Evolutionary conservation across 1,140 invertebrate species (phyloP), one percentile per base, ranked within the genome.

Genomic region (Zaprionus ghesquierei): DNA sequence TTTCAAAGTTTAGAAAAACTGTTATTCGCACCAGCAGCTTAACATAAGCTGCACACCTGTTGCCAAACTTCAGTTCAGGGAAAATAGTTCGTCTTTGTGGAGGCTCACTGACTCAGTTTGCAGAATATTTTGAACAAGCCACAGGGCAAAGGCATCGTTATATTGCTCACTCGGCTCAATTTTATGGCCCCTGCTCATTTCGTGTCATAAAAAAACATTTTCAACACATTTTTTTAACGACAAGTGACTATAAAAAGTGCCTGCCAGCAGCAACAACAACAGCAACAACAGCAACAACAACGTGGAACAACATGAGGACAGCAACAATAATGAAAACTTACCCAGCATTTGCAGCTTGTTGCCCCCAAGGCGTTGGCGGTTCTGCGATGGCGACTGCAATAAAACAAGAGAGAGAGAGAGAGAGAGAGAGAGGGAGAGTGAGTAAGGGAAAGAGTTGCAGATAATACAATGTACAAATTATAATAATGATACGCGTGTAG

Each of bases 211-310:
- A 87, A 85, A 89, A 82, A 69, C 82, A 77, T 87, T 87, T 86
- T 86, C 82, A 86, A 86, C 82, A 86, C 82, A 87, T 86, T 61
- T 56, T 61, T 80, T 85, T 86, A 78, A 86, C 79, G 81, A 87
- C 81, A 87, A 86, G 82, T 86, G 78, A 74, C 68, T 69, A 75
- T 75, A 74, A 75, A 75, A 75, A 75, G 60, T 74, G 65, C 63
- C 50, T 41, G 59, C 15, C 70, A 62, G 55, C 55, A 70, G 31
- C 69, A 71, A 35, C 62, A 68, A n/a, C 35, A 54, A 5, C 35
- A 64, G 13, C 41, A 58, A 27, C 18, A 53, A 5, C 44, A 53
- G 41, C 25, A 46, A 56, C 10, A 25, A 25, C 13, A 13, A n/a
- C n/a, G n/a, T n/a, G 5, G n/a, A 38, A 38, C 35, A 38, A 41